Base-by-base conservation (phyloP, 2,113 vertebrate genomes). In the Ceuthmochares aereus region DNA sequence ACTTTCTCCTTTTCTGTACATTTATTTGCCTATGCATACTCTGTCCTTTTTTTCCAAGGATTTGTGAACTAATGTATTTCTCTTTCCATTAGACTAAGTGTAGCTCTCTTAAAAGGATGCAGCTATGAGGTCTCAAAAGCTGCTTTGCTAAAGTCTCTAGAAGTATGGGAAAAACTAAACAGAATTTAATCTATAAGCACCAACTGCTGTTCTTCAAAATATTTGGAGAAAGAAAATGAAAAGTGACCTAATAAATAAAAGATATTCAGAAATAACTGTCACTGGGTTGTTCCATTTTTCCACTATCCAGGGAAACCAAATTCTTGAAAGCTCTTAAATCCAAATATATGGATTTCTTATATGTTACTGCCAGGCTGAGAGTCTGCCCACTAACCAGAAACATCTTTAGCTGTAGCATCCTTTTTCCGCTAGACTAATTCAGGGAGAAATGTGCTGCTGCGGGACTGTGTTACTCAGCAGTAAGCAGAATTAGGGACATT, bases 171-270 rank as follows among this genome's bases (percentile, higher is more conserved):
- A 87, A 84, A 73, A 27, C 23, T 60, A 56, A 67, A 25, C 2
- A 75, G 9, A 52, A 85, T 47, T 52, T 79, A 56, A 68, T 42
- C 34, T 72, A 14, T 64, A 54, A 84, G 37, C 15, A 58, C 19
- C 36, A n/a, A 25, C 62, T 86, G 14, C 10, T 68, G 80, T 86
- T 62, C 23, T 62, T 52, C n/a, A 90, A 40, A 92, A 43, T 73
- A 56, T 80, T 80, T 86, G 27, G n/a, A 86, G n/a, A 45, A 86
- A 80, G 12, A 68, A 82, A 88, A 64, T n/a, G 11, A 12, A 72
- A 89, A 64, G n/a, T 47, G 30, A 40, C 30, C 15, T 32, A 22
- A n/a, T 40, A 88, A 83, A 75, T n/a, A 84, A 22, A 2, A 63
- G 43, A 30, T 17, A 26, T 76, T 75, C 18, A 45, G 51, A 60